phyloP scores from a whole-genome alignment of 2,888 invertebrate genomes.

The Deilephila porcellus region DNA sequence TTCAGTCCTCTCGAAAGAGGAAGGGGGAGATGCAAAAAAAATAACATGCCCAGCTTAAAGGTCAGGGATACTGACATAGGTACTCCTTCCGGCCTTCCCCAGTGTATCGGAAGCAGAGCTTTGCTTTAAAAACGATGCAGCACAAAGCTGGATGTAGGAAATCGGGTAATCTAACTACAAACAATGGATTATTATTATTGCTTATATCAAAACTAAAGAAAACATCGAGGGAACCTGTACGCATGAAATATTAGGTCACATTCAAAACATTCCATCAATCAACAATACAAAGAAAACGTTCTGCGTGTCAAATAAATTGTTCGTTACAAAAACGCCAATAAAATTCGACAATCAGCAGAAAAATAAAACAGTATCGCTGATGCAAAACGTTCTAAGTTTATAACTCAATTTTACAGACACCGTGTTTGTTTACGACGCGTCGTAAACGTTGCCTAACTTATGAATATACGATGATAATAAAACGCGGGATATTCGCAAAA shows the following conservation, averaged over 20 bases:
- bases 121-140: too few relatives aligned
- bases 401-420: slow-evolving; percentile 29
- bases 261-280: not conserved
- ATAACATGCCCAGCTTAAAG: too few relatives aligned
- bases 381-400: slow-evolving; percentile 19
- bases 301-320: not conserved
- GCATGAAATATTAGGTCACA: not conserved
- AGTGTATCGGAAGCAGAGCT: too few relatives aligned
- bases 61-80: too few relatives aligned
- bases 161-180: too few relatives aligned
- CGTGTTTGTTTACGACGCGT: slow-evolving; percentile 13
- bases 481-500: slow-evolving; percentile 15
- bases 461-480: slow-evolving; percentile 14
- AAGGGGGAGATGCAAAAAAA: too few relatives aligned
- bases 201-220: not conserved
- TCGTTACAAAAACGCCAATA: not conserved
- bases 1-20: too few relatives aligned
- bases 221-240: too few relatives aligned
- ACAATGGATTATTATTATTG: not conserved
- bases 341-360: not conserved
- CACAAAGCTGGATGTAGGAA: too few relatives aligned
- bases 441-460: slow-evolving; percentile 20
- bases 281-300: not conserved
- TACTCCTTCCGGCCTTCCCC: too few relatives aligned
- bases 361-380: not conserved